Base-by-base conservation (phyloP, 2,113 vertebrate species). In the Dipodomys stephensi region DNA sequence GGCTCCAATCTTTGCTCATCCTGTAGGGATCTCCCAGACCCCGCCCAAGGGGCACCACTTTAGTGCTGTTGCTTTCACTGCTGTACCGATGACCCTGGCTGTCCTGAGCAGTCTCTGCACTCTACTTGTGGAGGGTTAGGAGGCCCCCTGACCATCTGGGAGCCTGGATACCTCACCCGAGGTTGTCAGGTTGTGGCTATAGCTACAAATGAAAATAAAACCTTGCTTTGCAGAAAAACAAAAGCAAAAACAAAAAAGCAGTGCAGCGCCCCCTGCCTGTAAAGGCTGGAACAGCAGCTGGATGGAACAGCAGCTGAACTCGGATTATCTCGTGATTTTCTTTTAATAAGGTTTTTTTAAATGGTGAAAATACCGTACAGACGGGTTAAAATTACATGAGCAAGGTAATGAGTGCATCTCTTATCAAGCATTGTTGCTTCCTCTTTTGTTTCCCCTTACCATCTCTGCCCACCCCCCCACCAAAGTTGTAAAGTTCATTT, bases 141-240 rank as follows among this genome's bases (percentile, higher is more conserved):
- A 35, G 35, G 35, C 35, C 35, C 49, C 64, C 57, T 20, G 30
- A 19, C 22, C 57, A 57, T 73, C n/a, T 0, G 16, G 92, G 88
- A 81, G 68, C 53, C 49, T 44, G 67, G 81, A 92, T 25, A 18
- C 89, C 65, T 23, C 13, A 69, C 74, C 74, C 57, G 1, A 0
- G 27, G 87, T 78, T 71, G 91, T 90, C 87, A 32, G 87, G 81
- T 67, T 79, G 91, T 91, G 90, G 95, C 94, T 91, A 89, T 6
- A 88, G 94, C 94, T 94, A 85, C 86, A 94, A 91, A 97, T 97
- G 82, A 96, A 97, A 90, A 57, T 57, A 57, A 93, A 46, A 76
- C 46, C 16, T 79, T 73, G 53, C 96, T 95, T 95, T 94, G 89
- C 95, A 97, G 87, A 95, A 79, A 39, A 57, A 57, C 4, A 57